Base-by-base conservation (phyloP, 2,113 vertebrate genomes). In the Lophochroa leadbeateri region DNA sequence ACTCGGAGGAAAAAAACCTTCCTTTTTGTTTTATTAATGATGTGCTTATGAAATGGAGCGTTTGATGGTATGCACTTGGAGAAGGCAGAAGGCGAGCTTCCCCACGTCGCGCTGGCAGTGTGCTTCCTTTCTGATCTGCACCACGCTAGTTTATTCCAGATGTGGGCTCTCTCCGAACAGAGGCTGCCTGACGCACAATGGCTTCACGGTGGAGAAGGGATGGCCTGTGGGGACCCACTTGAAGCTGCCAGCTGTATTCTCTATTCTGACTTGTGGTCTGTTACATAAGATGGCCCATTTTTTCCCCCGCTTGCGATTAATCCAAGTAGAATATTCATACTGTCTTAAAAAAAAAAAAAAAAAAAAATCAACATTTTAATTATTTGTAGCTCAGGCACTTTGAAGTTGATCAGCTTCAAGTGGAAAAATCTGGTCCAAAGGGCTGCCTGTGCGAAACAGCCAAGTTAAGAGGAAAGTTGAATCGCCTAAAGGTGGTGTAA, bases 21-120 rank as follows among this genome's bases (percentile, higher is more conserved):
- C 72, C 71, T 79, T 96, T 97, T 96, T 96, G 94, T 88, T 96
- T 96, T 95, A 95, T 97, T 97, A 97, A 97, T 97, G 95, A 94
- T 43, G 88, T 87, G 65, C 72, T 94, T 82, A 90, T 92, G 84
- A 96, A 96, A 96, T 91, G 6, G 58, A 96, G 90, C 24, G 4
- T 94, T 96, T 95, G 91, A 95, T 88, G 79, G 82, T 68, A 68
- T 69, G 91, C 86, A 14, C 82, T 94, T 14, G 29, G 94, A 94
- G 67, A 58, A 50, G 86, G 90, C 50, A 24, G 74, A 83, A 88
- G 80, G 82, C 64, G 1, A 89, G 94, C 88, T 94, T 97, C 91
- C 93, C 94, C 93, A 70, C 25, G 2, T 84, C 0, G 64, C 0
- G 5, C 91, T 92, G 96, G 93, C 92, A 77, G 80, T 1, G 0